Evolutionary conservation across 2,113 vertebrate species (phyloP).

Genomic region (Dicaeum eximium): DNA sequence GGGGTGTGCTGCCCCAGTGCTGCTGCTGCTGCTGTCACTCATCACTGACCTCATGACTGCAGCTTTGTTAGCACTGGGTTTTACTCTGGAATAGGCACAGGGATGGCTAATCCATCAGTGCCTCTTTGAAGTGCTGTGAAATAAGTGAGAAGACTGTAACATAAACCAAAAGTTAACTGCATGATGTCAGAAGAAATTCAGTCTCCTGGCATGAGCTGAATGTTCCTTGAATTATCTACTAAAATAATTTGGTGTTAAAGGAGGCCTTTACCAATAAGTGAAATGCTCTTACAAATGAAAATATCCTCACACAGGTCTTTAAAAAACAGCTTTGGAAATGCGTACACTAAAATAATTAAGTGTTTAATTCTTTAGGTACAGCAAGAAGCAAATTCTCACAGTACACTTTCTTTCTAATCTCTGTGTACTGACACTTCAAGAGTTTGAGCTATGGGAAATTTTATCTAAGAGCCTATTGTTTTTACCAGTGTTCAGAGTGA

Average conservation of each 20-base stretch:
- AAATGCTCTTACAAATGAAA: background rate
- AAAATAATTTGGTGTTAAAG: background rate
- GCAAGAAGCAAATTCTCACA: background rate
- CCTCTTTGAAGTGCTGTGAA: background rate
- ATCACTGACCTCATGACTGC: background rate
- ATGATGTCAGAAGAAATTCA: background rate
- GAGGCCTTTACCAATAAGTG: background rate
- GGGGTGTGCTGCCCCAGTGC: background rate
- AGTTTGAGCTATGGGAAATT: background rate
- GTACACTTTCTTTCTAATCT: background rate
- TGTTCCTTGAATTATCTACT: background rate
- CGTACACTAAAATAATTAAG: background rate
- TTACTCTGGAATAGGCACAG: background rate
- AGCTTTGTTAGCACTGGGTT: background rate
- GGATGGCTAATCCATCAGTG: background rate
- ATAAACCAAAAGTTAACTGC: background rate
- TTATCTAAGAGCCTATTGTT: background rate
- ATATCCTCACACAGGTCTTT: background rate
- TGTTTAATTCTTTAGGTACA: background rate
- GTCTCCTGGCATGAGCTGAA: background rate
- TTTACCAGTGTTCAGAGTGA: background rate
- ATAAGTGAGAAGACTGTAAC: background rate
- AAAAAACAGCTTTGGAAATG: background rate
- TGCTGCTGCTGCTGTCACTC: background rate
- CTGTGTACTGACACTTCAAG: background rate